phyloP scores from a whole-genome alignment of 2,888 invertebrate genomes.

The Actias luna region DNA sequence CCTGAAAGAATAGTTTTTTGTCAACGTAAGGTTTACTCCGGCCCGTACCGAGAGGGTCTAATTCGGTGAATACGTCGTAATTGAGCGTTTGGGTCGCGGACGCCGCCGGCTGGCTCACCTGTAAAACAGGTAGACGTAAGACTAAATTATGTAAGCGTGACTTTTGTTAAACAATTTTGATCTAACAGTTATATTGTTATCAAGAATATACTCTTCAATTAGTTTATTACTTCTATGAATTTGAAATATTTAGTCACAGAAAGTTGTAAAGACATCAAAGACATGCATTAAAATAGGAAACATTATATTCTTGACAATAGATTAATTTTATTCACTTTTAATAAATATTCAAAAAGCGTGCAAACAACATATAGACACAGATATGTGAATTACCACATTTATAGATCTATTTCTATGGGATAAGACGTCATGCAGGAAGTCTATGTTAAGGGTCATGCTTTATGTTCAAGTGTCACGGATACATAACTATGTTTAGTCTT shows the following conservation, averaged over 20 bases:
- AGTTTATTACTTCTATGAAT: neutral
- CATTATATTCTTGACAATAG: neutral
- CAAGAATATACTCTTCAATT: neutral
- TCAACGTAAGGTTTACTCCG: slow-evolving; percentile 96
- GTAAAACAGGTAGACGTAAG: slow-evolving; percentile 67
- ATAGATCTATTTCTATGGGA: slow-evolving; percentile 14
- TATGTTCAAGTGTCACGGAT: slow-evolving; percentile 47
- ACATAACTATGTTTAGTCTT: slow-evolving; percentile 47
- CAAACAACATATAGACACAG: slow-evolving; percentile 13
- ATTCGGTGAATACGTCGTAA: slow-evolving; percentile 95
- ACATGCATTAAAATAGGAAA: neutral
- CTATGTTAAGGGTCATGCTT: slow-evolving; percentile 27
- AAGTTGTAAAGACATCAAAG: neutral
- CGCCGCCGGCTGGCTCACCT: slow-evolving; percentile 68
- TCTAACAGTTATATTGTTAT: slow-evolving; percentile 22
- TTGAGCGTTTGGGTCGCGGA: slow-evolving; percentile 62
- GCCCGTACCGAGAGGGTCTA: slow-evolving; percentile 96
- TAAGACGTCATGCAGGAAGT: slow-evolving; percentile 16
- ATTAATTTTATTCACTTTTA: neutral
- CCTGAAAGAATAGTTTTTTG: slow-evolving; percentile 98
- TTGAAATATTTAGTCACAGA: neutral
- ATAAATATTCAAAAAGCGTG: slow-evolving; percentile 15
- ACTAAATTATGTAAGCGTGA: slow-evolving; percentile 48
- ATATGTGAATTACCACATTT: slow-evolving; percentile 6
- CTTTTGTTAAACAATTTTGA: slow-evolving; percentile 16